Base-by-base conservation (phyloP, 1,140 invertebrate genomes). In the Rhynchophorus ferrugineus region DNA sequence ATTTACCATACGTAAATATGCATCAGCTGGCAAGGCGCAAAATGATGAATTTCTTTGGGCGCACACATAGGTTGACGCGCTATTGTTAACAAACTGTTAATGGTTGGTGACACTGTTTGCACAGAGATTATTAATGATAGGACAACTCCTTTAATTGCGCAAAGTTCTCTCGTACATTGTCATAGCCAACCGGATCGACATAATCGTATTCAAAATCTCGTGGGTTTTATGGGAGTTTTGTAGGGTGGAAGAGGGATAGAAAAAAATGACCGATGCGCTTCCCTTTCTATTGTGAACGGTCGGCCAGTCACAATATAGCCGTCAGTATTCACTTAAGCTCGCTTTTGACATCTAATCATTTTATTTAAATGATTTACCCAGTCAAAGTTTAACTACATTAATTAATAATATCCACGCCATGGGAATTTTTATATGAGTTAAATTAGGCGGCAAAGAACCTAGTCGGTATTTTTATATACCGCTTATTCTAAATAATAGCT, bases 31-130 rank as follows among this genome's bases (percentile, higher is more conserved):
- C 52, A 54, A 48, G 33, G 48, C 48, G 42, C 21, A 17, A 50
- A 50, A 49, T 56, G 54, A 56, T 56, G 54, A 56, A 56, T 56
- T 38, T 56, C 47, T 45, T 45, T 54, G 33, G 52, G 48, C 42
- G 24, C 43, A 43, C 44, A 46, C 42, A 45, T 50, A 29, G 48
- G 47, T 56, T 56, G 47, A 50, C 54, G 43, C 29, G 48, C 49
- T 37, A 57, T 59, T 59, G 54, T 59, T 59, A 59, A 59, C 55
- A 57, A 59, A 59, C 49, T 59, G 58, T 51, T 59, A 59, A 59
- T 59, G 58, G 46, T 37, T 41, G 58, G 52, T 59, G 58, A 59
- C 57, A 59, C 44, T 59, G 54, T 59, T 59, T 59, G 54, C 57
- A 49, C 45, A 56, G 51, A 22, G 47, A 45, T 59, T 56, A 59